Evolutionary conservation across 2,797 vertebrate genomes (phyloP).

Genomic region (Sparus aurata): DNA sequence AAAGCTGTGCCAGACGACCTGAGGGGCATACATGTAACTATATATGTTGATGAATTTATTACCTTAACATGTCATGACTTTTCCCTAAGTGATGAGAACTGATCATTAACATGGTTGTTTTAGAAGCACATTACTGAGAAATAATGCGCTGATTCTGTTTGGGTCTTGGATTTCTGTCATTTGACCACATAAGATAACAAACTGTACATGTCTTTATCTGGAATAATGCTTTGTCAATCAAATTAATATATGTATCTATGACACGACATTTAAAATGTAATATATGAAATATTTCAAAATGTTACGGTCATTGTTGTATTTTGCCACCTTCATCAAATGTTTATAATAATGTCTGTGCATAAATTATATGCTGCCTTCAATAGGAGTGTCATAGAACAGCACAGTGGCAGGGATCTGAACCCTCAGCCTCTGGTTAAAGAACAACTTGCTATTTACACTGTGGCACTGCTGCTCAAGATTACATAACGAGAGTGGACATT

Average conservation of each 20-base stretch:
- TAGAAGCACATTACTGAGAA: neutral
- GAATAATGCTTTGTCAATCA: neutral
- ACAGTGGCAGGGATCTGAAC: neutral
- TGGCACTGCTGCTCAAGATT: neutral
- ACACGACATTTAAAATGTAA: neutral
- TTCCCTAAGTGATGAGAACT: neutral
- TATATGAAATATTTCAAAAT: neutral
- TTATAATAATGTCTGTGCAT: no score
- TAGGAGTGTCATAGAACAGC: neutral
- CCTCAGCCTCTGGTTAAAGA: neutral
- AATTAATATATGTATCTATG: neutral
- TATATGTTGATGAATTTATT: neutral
- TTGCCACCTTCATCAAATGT: neutral
- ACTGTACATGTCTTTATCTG: neutral
- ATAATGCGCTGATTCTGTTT: neutral
- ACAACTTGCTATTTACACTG: neutral
- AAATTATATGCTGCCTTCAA: neutral
- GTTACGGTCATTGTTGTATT: neutral
- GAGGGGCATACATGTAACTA: neutral
- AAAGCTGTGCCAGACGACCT: no score
- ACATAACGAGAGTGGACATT: neutral
- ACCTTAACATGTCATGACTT: neutral
- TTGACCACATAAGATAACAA: neutral
- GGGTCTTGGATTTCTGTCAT: neutral
- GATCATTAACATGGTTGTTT: neutral